Percentiles rank a stretch among this genome's conserved stretches.
Evolutionary conservation across 2,888 invertebrate genomes (phyloP).

Genomic region (Mimumesa dahlbomi): DNA sequence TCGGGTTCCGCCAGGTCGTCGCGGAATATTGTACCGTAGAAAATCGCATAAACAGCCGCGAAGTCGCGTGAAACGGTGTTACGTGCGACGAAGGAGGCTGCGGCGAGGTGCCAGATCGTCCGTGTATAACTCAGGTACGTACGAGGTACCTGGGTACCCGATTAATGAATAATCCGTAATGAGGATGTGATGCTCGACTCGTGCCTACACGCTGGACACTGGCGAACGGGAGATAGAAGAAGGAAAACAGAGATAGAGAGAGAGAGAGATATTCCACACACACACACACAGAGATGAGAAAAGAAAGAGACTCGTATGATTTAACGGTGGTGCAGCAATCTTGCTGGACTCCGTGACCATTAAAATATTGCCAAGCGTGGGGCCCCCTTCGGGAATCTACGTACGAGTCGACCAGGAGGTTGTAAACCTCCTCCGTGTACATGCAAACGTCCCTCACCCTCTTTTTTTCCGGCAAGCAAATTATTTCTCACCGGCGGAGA

Average conservation of each 20-base stretch:
- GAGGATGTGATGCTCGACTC: conserved; percentile 69
- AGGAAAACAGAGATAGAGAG: neutral
- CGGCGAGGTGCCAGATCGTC: conserved; percentile 47
- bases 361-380: conserved; percentile 61
- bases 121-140: conserved; percentile 56
- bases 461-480: conserved; percentile 55
- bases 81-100: conserved; percentile 9
- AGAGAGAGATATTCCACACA: neutral
- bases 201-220: conserved; percentile 40
- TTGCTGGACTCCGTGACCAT: conserved; percentile 49
- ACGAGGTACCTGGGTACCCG: conserved; percentile 51
- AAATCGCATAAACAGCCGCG: conserved; percentile 35
- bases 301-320: conserved; percentile 43
- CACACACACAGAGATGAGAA: conserved; percentile 7
- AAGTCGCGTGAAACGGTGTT: conserved; percentile 7
- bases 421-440: conserved; percentile 65
- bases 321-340: conserved; percentile 48
- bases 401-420: conserved; percentile 52
- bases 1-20: conserved; percentile 20
- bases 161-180: conserved; percentile 78
- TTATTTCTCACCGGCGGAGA: conserved; percentile 62
- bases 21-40: conserved; percentile 16
- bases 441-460: conserved; percentile 44
- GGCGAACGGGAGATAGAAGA: conserved; percentile 11
- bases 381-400: conserved; percentile 61